Evolutionary conservation across 2,888 invertebrate genomes (phyloP).

Genomic region (Zootermopsis nevadensis): DNA sequence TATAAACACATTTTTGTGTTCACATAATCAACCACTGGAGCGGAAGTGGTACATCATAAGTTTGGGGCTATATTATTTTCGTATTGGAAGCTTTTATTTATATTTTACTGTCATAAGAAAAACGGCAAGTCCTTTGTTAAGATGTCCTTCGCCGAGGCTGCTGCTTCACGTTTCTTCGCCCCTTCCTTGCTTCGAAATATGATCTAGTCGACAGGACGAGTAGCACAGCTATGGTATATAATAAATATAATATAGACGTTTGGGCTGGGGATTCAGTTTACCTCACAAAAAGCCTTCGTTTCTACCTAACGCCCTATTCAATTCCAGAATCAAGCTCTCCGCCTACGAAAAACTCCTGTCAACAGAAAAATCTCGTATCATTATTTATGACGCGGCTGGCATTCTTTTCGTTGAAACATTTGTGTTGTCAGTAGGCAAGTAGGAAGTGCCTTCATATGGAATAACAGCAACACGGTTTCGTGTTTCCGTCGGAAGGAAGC

Average conservation of each 20-base stretch:
- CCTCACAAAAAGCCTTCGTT: too few relatives aligned
- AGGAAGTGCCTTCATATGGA: not conserved
- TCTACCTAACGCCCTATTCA: not conserved
- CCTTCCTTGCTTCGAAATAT: conserved; percentile 5
- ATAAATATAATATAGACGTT: conserved; percentile 1
- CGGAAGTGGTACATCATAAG: not conserved
- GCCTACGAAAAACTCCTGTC: not conserved
- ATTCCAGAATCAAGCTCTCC: not conserved
- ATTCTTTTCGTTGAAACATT: not conserved
- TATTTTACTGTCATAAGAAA: not conserved
- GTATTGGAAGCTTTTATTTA: not conserved
- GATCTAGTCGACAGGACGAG: not conserved
- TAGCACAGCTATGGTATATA: not conserved
- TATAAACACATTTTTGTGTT: not conserved
- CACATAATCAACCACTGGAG: not conserved
- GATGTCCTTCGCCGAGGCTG: not conserved
- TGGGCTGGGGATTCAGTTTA: not conserved
- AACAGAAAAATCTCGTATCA: not conserved
- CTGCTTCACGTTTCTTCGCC: not conserved
- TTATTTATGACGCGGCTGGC: conserved; percentile 9
- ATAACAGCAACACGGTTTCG: not conserved
- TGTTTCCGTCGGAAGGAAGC: conserved; percentile 4
- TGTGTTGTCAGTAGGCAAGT: not conserved
- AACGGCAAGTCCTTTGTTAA: not conserved
- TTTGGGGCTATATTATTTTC: not conserved